Base-by-base conservation (phyloP, 2,113 vertebrate genomes). In the Etheostoma cragini region DNA sequence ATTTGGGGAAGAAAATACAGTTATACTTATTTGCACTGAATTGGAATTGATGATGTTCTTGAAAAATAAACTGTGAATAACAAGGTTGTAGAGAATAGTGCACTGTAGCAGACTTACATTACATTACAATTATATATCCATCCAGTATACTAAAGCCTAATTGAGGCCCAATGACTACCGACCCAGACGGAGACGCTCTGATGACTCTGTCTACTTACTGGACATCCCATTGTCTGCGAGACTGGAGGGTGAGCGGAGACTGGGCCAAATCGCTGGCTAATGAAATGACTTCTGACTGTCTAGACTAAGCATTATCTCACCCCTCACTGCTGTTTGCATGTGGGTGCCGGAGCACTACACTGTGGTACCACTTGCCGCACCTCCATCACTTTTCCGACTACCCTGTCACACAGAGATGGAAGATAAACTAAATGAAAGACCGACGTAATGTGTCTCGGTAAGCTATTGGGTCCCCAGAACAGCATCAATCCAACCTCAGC, bases 251-350 rank as follows among this genome's bases (percentile, higher is more conserved):
- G 17, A 16, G 19, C 33, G 61, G 19, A 45, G 56, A 56, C 14
- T 15, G 45, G 72, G 68, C 12, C 80, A 83, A 76, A 82, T 88
- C n/a, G 24, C 71, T 21, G 66, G 81, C 85, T 92, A 93, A 93
- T 91, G 88, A 91, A 91, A 86, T 75, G 79, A 92, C 89, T 90
- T 92, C 85, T 80, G 76, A 76, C 80, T 81, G 89, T 93, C 94
- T 93, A 94, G 91, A 94, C 94, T 76, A 89, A 91, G 93, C 81
- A 93, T 93, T 93, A 93, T 86, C 87, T 85, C 89, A 89, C 62
- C 80, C 79, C 60, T 66, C 38, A 10, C 76, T 82, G 72, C 79
- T 13, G 80, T 63, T 83, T 72, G 61, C 38, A 1, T 33, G 54
- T 61, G 8, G 74, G 53, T 71, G 38, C 63, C 7, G n/a, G 14